Conservation (phyloP, 2,113 vertebrate genomes). For the Anhinga rufa region DNA sequence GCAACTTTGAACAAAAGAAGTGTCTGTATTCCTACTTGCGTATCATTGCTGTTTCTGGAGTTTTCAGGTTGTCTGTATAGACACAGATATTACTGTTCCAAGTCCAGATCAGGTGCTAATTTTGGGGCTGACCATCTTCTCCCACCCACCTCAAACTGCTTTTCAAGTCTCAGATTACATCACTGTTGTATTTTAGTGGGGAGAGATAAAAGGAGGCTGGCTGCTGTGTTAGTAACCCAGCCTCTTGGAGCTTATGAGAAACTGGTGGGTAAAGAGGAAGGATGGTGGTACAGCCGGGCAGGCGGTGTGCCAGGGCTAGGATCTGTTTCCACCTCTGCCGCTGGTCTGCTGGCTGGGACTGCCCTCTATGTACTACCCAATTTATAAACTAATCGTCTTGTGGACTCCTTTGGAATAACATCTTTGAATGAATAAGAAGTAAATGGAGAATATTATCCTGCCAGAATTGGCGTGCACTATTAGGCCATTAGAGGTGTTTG, state of each 20-base stretch:
- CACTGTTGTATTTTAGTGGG: background rate
- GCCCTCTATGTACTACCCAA: background rate
- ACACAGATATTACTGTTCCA: background rate
- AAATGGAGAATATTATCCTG: background rate
- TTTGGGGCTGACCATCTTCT: background rate
- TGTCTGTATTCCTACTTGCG: background rate
- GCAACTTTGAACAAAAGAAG: background rate
- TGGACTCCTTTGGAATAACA: background rate
- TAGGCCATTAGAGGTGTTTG: background rate
- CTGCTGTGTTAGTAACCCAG: background rate
- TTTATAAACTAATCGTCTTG: background rate
- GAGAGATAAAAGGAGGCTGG: background rate
- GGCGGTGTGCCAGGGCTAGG: background rate
- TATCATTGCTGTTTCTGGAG: background rate
- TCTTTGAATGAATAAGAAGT: background rate
- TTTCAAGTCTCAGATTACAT: background rate
- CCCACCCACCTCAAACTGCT: background rate
- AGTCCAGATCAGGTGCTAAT: background rate
- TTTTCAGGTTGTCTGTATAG: background rate
- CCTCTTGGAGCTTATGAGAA: background rate
- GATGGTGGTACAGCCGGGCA: background rate
- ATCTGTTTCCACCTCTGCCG: background rate
- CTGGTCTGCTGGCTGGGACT: background rate
- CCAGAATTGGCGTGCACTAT: background rate
- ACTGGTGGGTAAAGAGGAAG: background rate